Percentiles rank a stretch among this genome's conserved stretches.
phyloP scores from a whole-genome alignment of 1,140 invertebrate species.

The Pseudomyrmex flavicornis region DNA sequence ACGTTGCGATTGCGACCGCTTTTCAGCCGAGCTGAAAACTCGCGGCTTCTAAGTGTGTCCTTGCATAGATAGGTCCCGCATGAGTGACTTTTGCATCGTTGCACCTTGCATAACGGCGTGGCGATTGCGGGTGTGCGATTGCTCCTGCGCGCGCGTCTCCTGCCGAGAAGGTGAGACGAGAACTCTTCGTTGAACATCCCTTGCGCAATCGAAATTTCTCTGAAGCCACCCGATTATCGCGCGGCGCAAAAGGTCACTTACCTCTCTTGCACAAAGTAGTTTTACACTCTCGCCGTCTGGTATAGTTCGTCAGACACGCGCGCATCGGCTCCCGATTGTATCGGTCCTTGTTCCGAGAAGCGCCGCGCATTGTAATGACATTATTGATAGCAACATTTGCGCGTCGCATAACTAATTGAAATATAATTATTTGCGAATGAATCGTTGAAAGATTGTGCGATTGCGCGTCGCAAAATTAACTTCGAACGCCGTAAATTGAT shows the following conservation, averaged over 20 bases:
- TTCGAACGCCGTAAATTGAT: conserved; percentile 30
- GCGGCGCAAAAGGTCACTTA: conserved; percentile 63
- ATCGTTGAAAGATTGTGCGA: neutral
- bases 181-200: conserved; percentile 71
- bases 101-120: conserved; percentile 66
- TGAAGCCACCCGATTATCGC: conserved; percentile 62
- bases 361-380: no score
- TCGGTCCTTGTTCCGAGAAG: neutral
- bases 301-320: conserved; percentile 9
- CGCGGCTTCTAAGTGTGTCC: conserved; percentile 65
- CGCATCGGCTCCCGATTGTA: neutral
- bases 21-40: conserved; percentile 58
- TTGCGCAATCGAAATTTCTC: conserved; percentile 72
- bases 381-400: conserved; percentile 10
- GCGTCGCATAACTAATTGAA: conserved; percentile 34
- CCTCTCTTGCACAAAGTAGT: conserved; percentile 57
- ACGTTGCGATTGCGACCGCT: conserved; percentile 34
- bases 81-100: conserved; percentile 74
- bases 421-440: conserved; percentile 28
- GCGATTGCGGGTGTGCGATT: conserved; percentile 63
- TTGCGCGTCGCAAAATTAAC: neutral
- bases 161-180: conserved; percentile 1
- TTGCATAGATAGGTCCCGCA: conserved; percentile 75
- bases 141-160: neutral
- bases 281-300: neutral